These are phyloP conservation scores for Poeciliopsis paucimaculata DNA, from an alignment of 2,797 vertebrate species.

Conservation along the genomic window DNA sequence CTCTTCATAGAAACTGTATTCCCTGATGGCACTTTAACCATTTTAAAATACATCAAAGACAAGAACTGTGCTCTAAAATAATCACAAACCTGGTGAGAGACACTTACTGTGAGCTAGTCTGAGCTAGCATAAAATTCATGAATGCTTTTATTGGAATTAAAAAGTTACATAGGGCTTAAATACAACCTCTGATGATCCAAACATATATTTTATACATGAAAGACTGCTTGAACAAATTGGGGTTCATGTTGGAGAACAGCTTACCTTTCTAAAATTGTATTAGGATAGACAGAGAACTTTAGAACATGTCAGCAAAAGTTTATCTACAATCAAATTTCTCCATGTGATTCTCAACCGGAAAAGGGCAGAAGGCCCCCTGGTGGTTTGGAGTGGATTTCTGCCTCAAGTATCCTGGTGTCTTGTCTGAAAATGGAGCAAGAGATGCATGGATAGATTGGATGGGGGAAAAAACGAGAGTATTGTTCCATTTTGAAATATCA, in stretches of 20 bases:
- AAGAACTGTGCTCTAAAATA: background rate
- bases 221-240: background rate
- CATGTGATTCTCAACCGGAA: background rate
- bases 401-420: background rate
- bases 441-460: background rate
- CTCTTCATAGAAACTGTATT: background rate
- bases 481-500: no score
- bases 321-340: background rate
- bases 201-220: background rate
- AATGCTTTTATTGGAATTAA: background rate
- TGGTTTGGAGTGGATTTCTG: background rate
- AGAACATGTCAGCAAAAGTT: background rate
- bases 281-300: background rate
- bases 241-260: background rate
- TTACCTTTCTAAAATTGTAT: background rate
- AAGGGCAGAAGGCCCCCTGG: background rate
- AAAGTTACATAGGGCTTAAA: background rate
- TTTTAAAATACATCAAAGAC: background rate
- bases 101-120: background rate
- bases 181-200: background rate
- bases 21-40: background rate
- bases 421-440: background rate
- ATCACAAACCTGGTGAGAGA: no score
- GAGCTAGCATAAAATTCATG: background rate
- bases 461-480: background rate